Conservation (phyloP, 2,113 vertebrate species). For the Nothobranchius kuhntae region DNA sequence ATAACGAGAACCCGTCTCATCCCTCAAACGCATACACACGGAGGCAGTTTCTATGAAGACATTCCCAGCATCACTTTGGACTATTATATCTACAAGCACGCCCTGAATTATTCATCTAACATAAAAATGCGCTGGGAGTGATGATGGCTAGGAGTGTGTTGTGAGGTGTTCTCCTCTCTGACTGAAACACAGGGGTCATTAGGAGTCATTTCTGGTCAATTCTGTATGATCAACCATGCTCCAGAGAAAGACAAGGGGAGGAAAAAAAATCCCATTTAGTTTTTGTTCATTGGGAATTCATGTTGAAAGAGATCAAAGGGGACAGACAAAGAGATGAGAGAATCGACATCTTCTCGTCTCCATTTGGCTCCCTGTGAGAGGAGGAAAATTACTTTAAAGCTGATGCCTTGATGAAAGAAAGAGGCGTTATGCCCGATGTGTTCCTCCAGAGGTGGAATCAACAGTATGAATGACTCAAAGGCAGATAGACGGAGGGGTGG, state of each 20-base stretch:
- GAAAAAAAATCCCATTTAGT: slow-evolving; percentile 67
- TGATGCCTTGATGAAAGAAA: slow-evolving; percentile 67
- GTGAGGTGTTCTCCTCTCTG: slow-evolving; percentile 34
- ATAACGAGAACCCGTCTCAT: slow-evolving; percentile 19
- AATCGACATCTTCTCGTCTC: slow-evolving; percentile 73
- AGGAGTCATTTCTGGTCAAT: slow-evolving; percentile 73
- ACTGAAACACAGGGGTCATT: slow-evolving; percentile 71
- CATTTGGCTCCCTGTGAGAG: slow-evolving; percentile 67
- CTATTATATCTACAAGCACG: slow-evolving; percentile 46
- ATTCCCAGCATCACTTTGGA: slow-evolving; percentile 36
- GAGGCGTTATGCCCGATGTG: slow-evolving; percentile 61
- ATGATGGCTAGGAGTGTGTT: slow-evolving; percentile 63
- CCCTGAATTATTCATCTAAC: slow-evolving; percentile 69
- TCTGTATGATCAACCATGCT: slow-evolving; percentile 71
- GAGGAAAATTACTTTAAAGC: slow-evolving; percentile 73
- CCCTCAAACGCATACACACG: not conserved
- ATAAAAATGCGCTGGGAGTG: slow-evolving; percentile 68
- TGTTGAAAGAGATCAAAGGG: slow-evolving; percentile 73
- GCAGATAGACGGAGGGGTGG: slow-evolving; percentile 18
- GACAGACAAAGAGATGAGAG: slow-evolving; percentile 74
- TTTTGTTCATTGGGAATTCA: slow-evolving; percentile 62
- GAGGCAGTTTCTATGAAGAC: slow-evolving; percentile 30
- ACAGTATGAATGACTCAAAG: slow-evolving; percentile 68
- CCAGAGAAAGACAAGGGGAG: slow-evolving; percentile 36
- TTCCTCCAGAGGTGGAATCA: slow-evolving; percentile 70